These are phyloP conservation scores for Pterostichus madidus DNA, from an alignment of 2,888 invertebrate species.

Conservation along the genomic window DNA sequence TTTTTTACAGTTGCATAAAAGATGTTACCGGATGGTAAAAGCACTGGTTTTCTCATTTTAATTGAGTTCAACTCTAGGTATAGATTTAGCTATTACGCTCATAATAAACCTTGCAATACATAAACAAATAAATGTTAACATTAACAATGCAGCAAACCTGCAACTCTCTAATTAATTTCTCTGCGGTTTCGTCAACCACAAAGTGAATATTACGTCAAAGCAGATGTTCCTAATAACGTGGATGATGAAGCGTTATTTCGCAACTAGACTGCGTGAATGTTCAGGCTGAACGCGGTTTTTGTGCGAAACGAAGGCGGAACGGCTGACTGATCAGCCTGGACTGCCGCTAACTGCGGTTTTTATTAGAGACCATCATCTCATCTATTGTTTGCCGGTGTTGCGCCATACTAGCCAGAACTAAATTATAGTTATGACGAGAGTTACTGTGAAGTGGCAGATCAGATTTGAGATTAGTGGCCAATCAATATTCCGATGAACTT, in stretches of 20 bases:
- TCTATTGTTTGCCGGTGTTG: neutral
- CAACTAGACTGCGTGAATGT: neutral
- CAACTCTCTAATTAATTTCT: slow-evolving; percentile 25
- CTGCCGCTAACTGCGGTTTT: slow-evolving; percentile 12
- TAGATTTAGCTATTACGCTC: too few species aligned
- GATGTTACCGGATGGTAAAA: too few species aligned
- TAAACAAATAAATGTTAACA: too few species aligned
- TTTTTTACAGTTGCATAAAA: too few species aligned
- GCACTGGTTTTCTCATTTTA: too few species aligned
- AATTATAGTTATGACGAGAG: too few species aligned
- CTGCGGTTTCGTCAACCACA: slow-evolving; percentile 13
- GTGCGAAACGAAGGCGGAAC: neutral
- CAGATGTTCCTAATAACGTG: slow-evolving; percentile 43
- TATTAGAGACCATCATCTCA: neutral
- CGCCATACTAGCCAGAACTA: neutral
- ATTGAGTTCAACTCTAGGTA: too few species aligned
- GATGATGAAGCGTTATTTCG: slow-evolving; percentile 39
- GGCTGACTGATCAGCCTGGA: slow-evolving; percentile 8
- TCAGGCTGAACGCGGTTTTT: neutral
- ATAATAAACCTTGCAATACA: too few species aligned
- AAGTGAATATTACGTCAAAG: slow-evolving; percentile 18
- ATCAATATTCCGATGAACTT: too few species aligned
- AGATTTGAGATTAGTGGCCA: too few species aligned
- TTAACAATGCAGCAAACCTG: slow-evolving; percentile 13
- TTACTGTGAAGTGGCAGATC: too few species aligned